These are phyloP conservation scores for Artemisiospiza belli DNA, from an alignment of 2,113 vertebrate genomes.

Conservation along the genomic window DNA sequence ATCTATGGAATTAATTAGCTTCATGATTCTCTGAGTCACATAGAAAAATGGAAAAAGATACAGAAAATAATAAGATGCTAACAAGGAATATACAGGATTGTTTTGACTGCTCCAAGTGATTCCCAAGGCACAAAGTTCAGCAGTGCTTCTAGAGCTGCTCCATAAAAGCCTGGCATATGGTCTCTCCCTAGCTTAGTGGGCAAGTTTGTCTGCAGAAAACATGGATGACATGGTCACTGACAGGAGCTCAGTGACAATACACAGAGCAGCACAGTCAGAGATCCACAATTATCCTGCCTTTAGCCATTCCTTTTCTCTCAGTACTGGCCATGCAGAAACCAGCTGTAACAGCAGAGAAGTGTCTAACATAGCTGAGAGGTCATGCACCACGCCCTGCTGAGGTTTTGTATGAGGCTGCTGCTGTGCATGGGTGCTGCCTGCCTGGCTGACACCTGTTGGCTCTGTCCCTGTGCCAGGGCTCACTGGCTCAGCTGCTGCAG, in stretches of 20 bases:
- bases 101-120: not conserved
- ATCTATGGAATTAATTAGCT: not conserved
- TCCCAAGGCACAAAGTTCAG: not conserved
- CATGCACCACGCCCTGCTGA: not conserved
- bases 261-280: not conserved
- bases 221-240: fast-evolving
- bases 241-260: not conserved
- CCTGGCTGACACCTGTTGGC: not conserved
- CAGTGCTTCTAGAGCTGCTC: not conserved
- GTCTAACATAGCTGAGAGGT: not conserved
- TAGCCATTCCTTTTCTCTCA: not conserved
- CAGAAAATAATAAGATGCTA: not conserved
- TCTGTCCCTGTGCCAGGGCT: not conserved
- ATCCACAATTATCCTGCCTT: not conserved
- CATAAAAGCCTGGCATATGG: not conserved
- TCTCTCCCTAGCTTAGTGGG: not conserved
- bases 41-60: not conserved
- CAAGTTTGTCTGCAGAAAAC: not conserved
- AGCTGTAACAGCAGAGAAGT: not conserved
- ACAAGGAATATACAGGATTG: not conserved
- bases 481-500: not conserved
- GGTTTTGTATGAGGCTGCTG: not conserved
- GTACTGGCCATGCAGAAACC: not conserved
- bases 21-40: not conserved
- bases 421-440: not conserved